These are phyloP conservation scores for Malacoctenus gilli DNA, from an alignment of 2,797 vertebrate genomes.

Conservation along the genomic window DNA sequence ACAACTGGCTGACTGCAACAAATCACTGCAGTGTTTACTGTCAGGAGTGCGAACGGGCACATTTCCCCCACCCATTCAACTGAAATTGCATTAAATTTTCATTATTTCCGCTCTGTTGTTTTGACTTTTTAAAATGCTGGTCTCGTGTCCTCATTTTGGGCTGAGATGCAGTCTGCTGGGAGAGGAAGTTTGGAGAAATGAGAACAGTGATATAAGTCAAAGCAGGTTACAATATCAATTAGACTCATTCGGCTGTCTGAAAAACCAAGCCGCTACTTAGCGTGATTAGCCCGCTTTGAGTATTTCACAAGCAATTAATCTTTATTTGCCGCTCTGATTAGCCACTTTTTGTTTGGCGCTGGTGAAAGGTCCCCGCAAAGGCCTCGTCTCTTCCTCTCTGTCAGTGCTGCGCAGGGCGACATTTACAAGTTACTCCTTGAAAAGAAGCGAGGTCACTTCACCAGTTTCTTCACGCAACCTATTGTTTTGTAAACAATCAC, in stretches of 20 bases:
- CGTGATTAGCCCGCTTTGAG: slow-evolving; percentile 48
- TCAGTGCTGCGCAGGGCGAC: too few species aligned
- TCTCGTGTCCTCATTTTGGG: slow-evolving; percentile 16
- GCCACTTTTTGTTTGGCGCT: slow-evolving; percentile 31
- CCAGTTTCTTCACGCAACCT: too few species aligned
- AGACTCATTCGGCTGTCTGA: slow-evolving; percentile 37
- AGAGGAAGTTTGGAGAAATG: not conserved
- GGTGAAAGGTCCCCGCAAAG: slow-evolving; percentile 19
- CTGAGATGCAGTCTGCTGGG: slow-evolving; percentile 13
- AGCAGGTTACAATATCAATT: slow-evolving; percentile 11
- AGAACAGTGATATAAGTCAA: slow-evolving; percentile 13
- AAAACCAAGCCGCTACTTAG: slow-evolving; percentile 55
- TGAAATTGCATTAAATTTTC: slow-evolving; percentile 20
- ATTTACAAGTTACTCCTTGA: too few species aligned
- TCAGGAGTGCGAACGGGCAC: not conserved
- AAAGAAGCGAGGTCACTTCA: too few species aligned
- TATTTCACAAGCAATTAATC: slow-evolving; percentile 51
- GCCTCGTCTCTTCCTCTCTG: not conserved
- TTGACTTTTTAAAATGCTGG: slow-evolving; percentile 32
- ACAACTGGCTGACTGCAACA: slow-evolving; percentile 15
- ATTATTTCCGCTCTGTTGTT: slow-evolving; percentile 29
- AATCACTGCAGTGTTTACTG: slow-evolving; percentile 28
- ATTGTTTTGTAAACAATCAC: too few species aligned
- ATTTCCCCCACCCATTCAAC: slow-evolving; percentile 2
- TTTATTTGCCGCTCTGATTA: slow-evolving; percentile 52